Base-by-base conservation (phyloP, 2,888 invertebrate species). In the Tupiocoris notatus region DNA sequence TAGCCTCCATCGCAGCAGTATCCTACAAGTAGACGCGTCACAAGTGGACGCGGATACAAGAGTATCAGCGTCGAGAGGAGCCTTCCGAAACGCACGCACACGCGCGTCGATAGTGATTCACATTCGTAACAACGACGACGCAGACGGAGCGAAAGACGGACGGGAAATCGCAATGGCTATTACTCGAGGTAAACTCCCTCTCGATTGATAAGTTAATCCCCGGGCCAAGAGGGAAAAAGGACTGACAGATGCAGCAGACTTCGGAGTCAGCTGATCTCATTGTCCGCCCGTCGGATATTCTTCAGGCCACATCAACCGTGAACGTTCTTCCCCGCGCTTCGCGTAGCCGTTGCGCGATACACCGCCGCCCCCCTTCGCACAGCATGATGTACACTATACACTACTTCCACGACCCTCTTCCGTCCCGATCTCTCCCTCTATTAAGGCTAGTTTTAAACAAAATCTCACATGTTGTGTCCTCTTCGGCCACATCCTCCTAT, bases 401-500 rank as follows among this genome's bases (percentile, higher is more conserved):
- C 62, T 22, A 16, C 39, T 22, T 24, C 73, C 73, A 39, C 58
- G 71, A 21, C 68, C 62, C 54, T 67, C 68, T 39, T 62, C 21
- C 54, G 23, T 6, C 63, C 58, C 57, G 6, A 68, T 21, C 64
- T 20, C 74, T 65, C 57, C 54, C 77, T 77, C 78, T 77, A 78
- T 78, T 78, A 78, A 77, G 78, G 77, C 77, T 61, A 76, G 68
- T 78, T 78, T 78, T 78, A 78, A 78, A 78, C 78, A 78, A 78
- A 78, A 78, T 78, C 77, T 65, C 78, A 77, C 78, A 78, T 78
- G 78, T 78, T 67, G 62, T 75, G 67, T 25, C 3, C 66, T 20
- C 12, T 22, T 18, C 17, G n/a, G 25, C 68, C 17, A 1, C 18
- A n/a, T 56, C 54, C 25, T 62, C 68, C 54, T 64, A 58, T 23